phyloP scores from a whole-genome alignment of 2,888 invertebrate genomes.

The Zele albiditarsus region DNA sequence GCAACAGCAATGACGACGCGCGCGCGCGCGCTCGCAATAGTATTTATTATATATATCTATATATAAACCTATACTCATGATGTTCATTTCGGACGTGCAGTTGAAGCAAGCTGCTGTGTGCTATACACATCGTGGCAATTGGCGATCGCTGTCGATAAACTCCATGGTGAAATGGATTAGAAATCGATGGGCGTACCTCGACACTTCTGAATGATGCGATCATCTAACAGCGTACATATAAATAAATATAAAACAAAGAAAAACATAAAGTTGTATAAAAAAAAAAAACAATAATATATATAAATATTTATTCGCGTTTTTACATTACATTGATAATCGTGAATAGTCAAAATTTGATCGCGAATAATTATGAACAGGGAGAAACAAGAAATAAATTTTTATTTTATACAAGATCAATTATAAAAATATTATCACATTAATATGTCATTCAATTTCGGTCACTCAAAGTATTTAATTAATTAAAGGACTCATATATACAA shows the following conservation, averaged over 20 bases:
- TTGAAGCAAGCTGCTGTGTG: conserved; percentile 26
- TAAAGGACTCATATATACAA: no score
- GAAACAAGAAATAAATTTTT: not conserved
- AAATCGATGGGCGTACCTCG: conserved; percentile 48
- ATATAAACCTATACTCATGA: conserved; percentile 9
- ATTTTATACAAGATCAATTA: not conserved
- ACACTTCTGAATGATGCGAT: conserved; percentile 30
- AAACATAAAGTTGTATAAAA: not conserved
- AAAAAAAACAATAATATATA: not conserved
- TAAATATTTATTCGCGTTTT: not conserved
- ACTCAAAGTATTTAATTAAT: no score
- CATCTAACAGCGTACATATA: not conserved
- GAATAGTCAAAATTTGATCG: not conserved
- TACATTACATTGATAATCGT: not conserved
- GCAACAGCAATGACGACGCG: conserved; percentile 22
- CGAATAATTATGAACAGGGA: not conserved
- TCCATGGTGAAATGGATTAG: conserved; percentile 49
- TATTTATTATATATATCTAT: not conserved
- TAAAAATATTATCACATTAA: not conserved
- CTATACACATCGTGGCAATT: conserved; percentile 29
- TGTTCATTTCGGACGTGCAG: conserved; percentile 32
- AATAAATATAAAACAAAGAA: conserved; percentile 3
- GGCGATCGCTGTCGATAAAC: conserved; percentile 44
- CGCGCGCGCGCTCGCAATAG: conserved; percentile 16
- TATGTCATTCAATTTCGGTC: not conserved